Conservation (phyloP, 2,888 invertebrate genomes). For the Panzeria rudis region DNA sequence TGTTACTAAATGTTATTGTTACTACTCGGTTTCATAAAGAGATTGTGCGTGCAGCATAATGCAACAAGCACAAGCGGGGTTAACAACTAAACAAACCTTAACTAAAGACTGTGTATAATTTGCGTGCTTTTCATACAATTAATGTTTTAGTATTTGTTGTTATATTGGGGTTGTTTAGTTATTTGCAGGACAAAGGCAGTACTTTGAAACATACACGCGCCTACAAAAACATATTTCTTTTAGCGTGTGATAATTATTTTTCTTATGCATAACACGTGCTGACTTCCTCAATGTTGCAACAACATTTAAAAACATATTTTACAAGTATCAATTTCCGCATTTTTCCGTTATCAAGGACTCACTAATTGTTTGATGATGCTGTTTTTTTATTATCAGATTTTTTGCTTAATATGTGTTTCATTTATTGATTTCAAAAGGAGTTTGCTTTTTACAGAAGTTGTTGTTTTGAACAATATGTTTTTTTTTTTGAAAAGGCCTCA, state of each 20-base stretch:
- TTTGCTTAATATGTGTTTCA: constrained; percentile 36
- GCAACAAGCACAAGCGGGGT: constrained; percentile 41
- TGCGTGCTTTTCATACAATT: constrained; percentile 48
- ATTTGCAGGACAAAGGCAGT: constrained; percentile 15
- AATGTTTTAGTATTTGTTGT: constrained; percentile 8
- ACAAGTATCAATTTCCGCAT: constrained; percentile 82
- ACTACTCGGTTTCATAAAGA: constrained; percentile 54
- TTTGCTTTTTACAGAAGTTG: neutral
- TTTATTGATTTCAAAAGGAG: constrained; percentile 43
- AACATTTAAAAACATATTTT: constrained; percentile 63
- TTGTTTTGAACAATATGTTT: constrained; percentile 58
- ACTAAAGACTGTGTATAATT: constrained; percentile 19
- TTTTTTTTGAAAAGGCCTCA: constrained; percentile 44
- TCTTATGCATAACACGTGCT: constrained; percentile 78
- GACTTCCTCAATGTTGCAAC: constrained; percentile 64
- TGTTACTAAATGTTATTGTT: constrained; percentile 57
- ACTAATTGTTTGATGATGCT: constrained; percentile 75
- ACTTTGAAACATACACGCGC: constrained; percentile 53
- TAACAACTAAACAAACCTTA: constrained; percentile 5
- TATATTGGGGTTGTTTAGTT: constrained; percentile 61
- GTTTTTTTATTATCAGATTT: constrained; percentile 34
- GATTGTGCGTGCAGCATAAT: constrained; percentile 50
- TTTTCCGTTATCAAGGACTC: constrained; percentile 73
- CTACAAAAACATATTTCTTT: constrained; percentile 63
- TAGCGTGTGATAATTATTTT: constrained; percentile 82